These are phyloP conservation scores for Neodiprion fabricii DNA, from an alignment of 1,140 invertebrate genomes.

Conservation along the genomic window DNA sequence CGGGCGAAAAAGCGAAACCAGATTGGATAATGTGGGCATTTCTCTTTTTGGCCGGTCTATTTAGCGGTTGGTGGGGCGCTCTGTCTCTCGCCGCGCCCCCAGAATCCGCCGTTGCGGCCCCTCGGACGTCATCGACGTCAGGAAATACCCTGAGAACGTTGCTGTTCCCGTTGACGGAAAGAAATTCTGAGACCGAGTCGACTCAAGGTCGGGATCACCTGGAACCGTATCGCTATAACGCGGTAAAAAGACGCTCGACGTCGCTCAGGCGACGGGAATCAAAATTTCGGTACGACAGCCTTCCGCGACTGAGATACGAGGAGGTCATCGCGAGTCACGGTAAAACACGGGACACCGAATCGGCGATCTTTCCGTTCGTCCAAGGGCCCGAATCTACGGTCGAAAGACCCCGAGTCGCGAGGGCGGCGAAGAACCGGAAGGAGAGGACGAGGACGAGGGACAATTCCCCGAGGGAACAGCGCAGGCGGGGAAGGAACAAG, in stretches of 20 bases:
- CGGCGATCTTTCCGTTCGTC: constrained; percentile 18
- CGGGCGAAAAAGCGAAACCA: constrained; percentile 33
- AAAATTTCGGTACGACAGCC: not conserved
- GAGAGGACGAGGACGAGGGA: constrained; percentile 41
- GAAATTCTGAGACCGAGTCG: not conserved
- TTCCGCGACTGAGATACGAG: not conserved
- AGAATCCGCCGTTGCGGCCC: constrained; percentile 37
- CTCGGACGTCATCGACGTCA: not conserved
- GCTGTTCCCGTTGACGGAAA: not conserved
- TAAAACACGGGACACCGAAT: constrained; percentile 17
- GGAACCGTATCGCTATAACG: not conserved
- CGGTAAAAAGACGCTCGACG: not conserved
- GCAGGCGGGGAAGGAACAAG: constrained; percentile 49
- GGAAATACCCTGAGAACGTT: not conserved
- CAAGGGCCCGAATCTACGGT: constrained; percentile 26
- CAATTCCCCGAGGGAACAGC: constrained; percentile 51
- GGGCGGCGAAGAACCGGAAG: constrained; percentile 27
- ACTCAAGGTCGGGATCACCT: not conserved
- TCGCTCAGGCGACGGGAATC: no score
- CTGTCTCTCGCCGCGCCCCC: constrained; percentile 45
- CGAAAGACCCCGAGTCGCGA: constrained; percentile 33
- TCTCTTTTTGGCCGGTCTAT: constrained; percentile 55
- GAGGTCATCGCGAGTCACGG: constrained; percentile 10
- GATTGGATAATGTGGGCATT: constrained; percentile 57
- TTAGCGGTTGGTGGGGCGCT: constrained; percentile 56